phyloP scores from a whole-genome alignment of 2,113 vertebrate genomes.

The Siniperca knerii region DNA sequence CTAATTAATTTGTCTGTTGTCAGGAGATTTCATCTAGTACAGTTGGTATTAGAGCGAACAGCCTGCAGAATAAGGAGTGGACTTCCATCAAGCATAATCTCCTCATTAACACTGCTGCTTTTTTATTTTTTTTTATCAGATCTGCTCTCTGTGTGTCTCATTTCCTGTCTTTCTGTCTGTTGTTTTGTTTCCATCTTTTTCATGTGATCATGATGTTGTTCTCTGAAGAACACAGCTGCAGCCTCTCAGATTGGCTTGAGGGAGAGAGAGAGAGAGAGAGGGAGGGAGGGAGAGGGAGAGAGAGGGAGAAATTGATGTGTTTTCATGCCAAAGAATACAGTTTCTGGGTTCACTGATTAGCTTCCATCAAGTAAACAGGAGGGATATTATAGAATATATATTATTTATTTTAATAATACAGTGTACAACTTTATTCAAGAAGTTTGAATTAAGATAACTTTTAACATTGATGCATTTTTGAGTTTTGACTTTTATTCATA shows the following conservation, averaged over 20 bases:
- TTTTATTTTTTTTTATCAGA: constrained; percentile 31
- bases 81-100: constrained; percentile 53
- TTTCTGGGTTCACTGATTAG: background rate
- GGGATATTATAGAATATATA: too few species aligned
- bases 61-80: constrained; percentile 34
- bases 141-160: constrained; percentile 30
- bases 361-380: background rate
- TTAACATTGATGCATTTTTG: background rate
- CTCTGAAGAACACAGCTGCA: constrained; percentile 50
- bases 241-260: constrained; percentile 26
- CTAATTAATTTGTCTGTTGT: constrained; percentile 60
- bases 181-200: constrained; percentile 49
- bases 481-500: background rate
- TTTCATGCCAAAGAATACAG: background rate
- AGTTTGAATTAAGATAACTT: background rate
- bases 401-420: too few species aligned
- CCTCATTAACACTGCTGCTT: constrained; percentile 62
- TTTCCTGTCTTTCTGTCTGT: constrained; percentile 40
- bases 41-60: constrained; percentile 45
- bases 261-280: background rate
- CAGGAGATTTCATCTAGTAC: constrained; percentile 41
- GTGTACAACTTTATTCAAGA: too few species aligned
- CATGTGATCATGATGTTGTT: constrained; percentile 31
- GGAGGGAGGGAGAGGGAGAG: background rate
- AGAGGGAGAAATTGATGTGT: background rate